Percentiles rank a stretch among this genome's conserved stretches.
phyloP scores from a whole-genome alignment of 1,140 invertebrate genomes.

The Leptonema lineaticorne region DNA sequence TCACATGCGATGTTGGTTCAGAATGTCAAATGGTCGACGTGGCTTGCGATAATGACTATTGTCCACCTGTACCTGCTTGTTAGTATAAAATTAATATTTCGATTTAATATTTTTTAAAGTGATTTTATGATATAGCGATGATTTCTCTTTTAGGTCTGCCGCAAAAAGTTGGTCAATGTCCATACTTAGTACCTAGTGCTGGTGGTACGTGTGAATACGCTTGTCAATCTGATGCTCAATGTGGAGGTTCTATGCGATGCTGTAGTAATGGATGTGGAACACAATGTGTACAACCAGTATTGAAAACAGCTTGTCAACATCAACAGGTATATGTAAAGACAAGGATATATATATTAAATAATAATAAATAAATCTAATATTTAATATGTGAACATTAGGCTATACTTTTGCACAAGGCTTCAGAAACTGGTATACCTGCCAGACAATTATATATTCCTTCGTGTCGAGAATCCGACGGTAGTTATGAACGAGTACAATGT shows the following conservation, averaged over 20 bases:
- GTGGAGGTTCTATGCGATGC: conserved; percentile 68
- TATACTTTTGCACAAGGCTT: conserved; percentile 71
- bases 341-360: not conserved
- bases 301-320: conserved; percentile 79
- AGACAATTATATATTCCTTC: conserved; percentile 75
- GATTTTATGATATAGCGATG: not conserved
- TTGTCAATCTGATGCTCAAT: conserved; percentile 75
- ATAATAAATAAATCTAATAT: not conserved
- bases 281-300: conserved; percentile 70
- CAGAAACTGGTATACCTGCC: conserved; percentile 73
- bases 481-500: conserved; percentile 79
- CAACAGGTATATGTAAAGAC: conserved; percentile 45
- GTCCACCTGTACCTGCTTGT: conserved; percentile 81
- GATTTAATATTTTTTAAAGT: not conserved
- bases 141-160: conserved; percentile 56
- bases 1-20: conserved; percentile 62
- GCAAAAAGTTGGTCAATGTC: conserved; percentile 76
- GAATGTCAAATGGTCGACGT: conserved; percentile 79
- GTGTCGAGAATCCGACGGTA: conserved; percentile 71
- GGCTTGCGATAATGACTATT: conserved; percentile 75
- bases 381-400: conserved; percentile 42
- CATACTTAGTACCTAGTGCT: conserved; percentile 75
- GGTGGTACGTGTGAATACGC: conserved; percentile 71
- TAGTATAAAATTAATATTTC: conserved; percentile 44
- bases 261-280: conserved; percentile 86